Evolutionary conservation across 2,113 vertebrate genomes (phyloP).

Genomic region (Globicephala melas): DNA sequence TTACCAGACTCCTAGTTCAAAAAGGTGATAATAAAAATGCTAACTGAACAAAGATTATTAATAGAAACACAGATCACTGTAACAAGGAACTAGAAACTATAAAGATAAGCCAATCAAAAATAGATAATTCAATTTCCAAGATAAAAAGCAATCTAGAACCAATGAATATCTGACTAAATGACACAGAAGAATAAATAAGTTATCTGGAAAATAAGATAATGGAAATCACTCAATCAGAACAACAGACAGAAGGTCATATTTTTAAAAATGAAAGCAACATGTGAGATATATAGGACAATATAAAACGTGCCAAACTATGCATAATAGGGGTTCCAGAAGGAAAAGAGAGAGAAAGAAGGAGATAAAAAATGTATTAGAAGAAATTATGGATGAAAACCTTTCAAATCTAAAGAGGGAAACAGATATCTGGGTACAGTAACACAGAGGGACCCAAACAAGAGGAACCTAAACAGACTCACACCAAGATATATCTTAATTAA

Average conservation of each 20-base stretch:
- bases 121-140: too few species aligned
- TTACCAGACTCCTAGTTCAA: background rate
- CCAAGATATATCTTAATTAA: too few species aligned
- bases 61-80: background rate
- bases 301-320: background rate
- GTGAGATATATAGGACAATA: background rate
- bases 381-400: too few species aligned
- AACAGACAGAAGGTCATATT: background rate
- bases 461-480: too few species aligned
- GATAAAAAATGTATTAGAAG: too few species aligned
- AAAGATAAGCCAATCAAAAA: too few species aligned
- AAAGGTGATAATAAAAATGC: background rate
- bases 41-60: background rate
- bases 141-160: too few species aligned
- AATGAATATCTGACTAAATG: too few species aligned
- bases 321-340: background rate
- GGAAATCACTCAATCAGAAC: background rate
- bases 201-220: background rate
- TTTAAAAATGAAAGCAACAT: background rate
- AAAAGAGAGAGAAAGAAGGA: background rate
- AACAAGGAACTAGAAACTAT: background rate
- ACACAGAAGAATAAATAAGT: too few species aligned
- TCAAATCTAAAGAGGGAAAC: too few species aligned
- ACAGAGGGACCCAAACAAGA: too few species aligned
- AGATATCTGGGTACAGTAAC: too few species aligned